A percentile compares a stretch with the other conserved stretches of the same genome.
These are phyloP conservation scores for Lepisosteus osseus DNA, from an alignment of 2,113 vertebrate species.

Conservation along the genomic window DNA sequence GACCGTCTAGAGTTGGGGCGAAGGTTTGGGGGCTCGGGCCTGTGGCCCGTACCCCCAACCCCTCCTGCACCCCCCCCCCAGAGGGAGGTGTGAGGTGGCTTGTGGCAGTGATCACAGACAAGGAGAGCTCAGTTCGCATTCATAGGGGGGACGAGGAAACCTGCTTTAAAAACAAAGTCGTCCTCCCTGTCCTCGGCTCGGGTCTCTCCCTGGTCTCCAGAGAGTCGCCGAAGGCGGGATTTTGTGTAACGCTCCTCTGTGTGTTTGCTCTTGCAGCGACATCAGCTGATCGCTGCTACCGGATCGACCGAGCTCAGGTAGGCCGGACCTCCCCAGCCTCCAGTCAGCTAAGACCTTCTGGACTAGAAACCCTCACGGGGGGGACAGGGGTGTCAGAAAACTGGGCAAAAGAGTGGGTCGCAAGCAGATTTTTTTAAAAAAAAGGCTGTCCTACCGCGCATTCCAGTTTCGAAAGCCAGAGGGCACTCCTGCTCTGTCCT, in stretches of 20 bases:
- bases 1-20: too few relatives aligned
- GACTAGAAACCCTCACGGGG: background rate
- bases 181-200: too few relatives aligned
- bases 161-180: too few relatives aligned
- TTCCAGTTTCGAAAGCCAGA: too few relatives aligned
- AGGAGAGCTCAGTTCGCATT: too few relatives aligned
- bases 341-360: background rate
- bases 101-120: too few relatives aligned
- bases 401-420: background rate
- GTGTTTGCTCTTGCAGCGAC: conserved; percentile 72
- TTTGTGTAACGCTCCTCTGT: conserved; percentile 6
- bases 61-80: too few relatives aligned
- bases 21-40: too few relatives aligned
- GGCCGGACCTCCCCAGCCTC: conserved; percentile 6
- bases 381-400: background rate
- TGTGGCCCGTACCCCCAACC: too few relatives aligned
- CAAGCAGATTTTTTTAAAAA: background rate
- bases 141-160: background rate
- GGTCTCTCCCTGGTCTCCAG: too few relatives aligned
- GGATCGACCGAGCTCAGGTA: conserved; percentile 98
- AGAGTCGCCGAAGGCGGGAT: background rate
- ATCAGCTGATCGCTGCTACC: conserved; percentile 94
- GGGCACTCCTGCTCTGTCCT: too few relatives aligned
- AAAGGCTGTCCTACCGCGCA: background rate
- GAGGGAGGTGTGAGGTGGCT: too few relatives aligned